Conservation (phyloP, 2,113 vertebrate genomes). For the Hypocryptadius cinnamomeus region DNA sequence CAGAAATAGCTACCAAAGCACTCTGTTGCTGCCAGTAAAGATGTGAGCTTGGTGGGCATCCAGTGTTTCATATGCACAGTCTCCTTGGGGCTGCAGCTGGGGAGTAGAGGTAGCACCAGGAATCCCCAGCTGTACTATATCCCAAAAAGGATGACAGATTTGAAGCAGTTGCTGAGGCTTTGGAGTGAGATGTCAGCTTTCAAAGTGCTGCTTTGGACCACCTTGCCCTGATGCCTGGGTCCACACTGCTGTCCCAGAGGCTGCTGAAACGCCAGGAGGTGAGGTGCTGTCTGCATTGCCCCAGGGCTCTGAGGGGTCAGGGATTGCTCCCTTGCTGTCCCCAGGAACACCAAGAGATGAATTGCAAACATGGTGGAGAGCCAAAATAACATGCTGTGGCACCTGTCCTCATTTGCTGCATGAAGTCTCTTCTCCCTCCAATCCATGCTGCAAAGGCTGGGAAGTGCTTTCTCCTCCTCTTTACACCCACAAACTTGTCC, state of each 20-base stretch:
- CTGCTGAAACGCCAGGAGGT: neutral
- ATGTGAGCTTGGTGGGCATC: neutral
- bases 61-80: neutral
- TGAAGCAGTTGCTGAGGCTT: neutral
- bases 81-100: accelerated
- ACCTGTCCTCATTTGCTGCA: neutral
- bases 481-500: neutral
- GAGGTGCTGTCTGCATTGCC: neutral
- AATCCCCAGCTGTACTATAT: neutral
- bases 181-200: neutral
- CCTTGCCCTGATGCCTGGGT: neutral
- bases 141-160: neutral
- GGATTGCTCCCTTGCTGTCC: neutral
- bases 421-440: neutral
- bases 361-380: neutral
- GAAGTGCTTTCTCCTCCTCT: neutral
- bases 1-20: neutral
- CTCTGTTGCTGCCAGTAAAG: neutral
- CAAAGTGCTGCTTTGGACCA: neutral
- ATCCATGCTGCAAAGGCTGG: neutral
- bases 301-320: neutral
- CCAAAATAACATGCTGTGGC: neutral
- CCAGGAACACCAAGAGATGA: accelerated
- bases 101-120: neutral
- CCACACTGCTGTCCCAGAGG: neutral